These are phyloP conservation scores for Ashinkailepas kermadecensis DNA, from an alignment of 2,888 invertebrate genomes.

Conservation along the genomic window DNA sequence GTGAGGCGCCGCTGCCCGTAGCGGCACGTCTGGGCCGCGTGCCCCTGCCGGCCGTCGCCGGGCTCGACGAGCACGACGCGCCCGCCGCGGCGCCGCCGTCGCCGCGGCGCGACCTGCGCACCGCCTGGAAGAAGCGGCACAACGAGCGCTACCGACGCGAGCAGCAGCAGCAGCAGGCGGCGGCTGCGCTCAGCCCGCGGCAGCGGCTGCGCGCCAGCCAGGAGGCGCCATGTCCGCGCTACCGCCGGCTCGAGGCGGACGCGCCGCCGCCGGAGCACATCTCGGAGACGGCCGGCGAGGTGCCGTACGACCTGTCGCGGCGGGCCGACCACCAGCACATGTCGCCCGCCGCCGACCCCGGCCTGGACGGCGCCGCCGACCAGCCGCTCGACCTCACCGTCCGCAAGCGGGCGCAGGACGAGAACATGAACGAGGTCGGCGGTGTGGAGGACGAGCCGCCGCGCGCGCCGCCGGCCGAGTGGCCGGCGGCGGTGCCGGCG, in stretches of 20 bases:
- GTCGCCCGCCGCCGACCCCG: constrained; percentile 7
- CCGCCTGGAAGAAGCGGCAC: constrained; percentile 21
- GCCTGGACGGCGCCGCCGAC: background rate
- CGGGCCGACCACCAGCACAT: constrained; percentile 17
- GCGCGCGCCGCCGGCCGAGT: too few species aligned
- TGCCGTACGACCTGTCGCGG: constrained; percentile 15
- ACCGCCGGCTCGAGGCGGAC: background rate
- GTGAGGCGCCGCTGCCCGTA: background rate
- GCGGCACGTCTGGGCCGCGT: background rate
- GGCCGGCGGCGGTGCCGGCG: background rate
- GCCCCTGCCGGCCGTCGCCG: background rate
- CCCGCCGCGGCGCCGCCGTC: background rate
- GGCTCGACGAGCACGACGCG: background rate
- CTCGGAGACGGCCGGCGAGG: constrained; percentile 14
- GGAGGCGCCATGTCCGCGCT: background rate
- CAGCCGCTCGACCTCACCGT: constrained; percentile 18
- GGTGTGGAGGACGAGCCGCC: too few species aligned
- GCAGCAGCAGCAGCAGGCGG: constrained; percentile 8
- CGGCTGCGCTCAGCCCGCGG: background rate
- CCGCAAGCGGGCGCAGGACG: constrained; percentile 1
- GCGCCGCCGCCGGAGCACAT: background rate
- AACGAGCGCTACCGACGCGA: constrained; percentile 9
- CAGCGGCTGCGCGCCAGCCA: background rate
- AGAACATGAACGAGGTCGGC: constrained; percentile 11
- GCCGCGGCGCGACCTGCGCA: constrained; percentile 5